phyloP scores from a whole-genome alignment of 2,797 vertebrate genomes.

The Lindbergichthys nudifrons region DNA sequence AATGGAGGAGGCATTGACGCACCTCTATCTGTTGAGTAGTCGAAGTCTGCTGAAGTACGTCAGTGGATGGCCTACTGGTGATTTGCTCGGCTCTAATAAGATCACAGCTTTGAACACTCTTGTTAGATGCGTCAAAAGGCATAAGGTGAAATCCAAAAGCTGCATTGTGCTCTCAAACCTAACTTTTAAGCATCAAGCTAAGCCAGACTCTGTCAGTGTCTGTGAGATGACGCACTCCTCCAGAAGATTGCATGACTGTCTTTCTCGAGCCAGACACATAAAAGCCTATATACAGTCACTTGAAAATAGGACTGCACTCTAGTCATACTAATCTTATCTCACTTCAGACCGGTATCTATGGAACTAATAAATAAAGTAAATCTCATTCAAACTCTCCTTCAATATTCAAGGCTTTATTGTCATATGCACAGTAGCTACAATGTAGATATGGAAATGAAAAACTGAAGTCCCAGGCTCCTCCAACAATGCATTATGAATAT shows the following conservation, averaged over 20 bases:
- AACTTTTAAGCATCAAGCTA: constrained; percentile 16
- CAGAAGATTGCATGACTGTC: constrained; percentile 13
- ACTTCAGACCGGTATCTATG: background rate
- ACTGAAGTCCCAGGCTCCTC: too few species aligned
- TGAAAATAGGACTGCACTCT: constrained; percentile 14
- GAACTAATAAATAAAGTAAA: background rate
- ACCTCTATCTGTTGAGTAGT: constrained; percentile 18
- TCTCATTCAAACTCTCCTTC: constrained; percentile 1
- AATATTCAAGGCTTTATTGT: too few species aligned
- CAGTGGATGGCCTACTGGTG: constrained; percentile 28
- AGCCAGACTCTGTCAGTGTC: background rate
- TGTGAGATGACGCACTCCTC: background rate
- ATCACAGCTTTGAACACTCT: constrained; percentile 32
- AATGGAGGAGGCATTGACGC: constrained; percentile 1
- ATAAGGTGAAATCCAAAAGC: constrained; percentile 15
- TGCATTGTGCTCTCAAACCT: background rate
- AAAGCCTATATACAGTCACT: background rate
- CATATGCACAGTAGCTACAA: too few species aligned
- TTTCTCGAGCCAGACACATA: constrained; percentile 14
- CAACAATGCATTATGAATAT: too few species aligned
- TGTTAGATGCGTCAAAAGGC: constrained; percentile 27
- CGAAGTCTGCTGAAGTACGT: constrained; percentile 25
- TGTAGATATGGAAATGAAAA: too few species aligned
- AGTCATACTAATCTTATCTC: background rate
- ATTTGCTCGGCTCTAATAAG: constrained; percentile 45